These are phyloP conservation scores for Cartodere bifasciata DNA, from an alignment of 2,888 invertebrate genomes.

Conservation along the genomic window DNA sequence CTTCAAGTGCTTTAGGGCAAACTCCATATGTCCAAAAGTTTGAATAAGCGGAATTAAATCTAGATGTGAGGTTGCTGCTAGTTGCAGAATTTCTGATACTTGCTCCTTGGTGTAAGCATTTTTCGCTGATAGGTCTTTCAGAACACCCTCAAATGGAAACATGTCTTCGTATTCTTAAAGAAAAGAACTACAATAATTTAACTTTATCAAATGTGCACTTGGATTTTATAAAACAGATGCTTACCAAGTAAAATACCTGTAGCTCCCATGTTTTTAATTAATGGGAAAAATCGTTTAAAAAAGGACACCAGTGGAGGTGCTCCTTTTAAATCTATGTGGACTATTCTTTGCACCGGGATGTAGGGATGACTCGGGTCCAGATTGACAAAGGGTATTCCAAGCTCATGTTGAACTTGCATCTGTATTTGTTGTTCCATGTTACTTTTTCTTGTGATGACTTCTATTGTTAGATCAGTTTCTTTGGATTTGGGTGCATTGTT, in stretches of 20 bases:
- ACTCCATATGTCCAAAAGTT: conserved; percentile 68
- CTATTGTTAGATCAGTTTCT: too few species aligned
- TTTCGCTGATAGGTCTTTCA: conserved; percentile 42
- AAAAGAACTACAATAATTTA: too few species aligned
- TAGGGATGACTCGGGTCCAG: conserved; percentile 34
- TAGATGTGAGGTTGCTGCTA: conserved; percentile 43
- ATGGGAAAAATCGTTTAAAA: conserved; percentile 43
- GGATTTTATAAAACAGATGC: too few species aligned
- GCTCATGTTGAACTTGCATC: conserved; percentile 30
- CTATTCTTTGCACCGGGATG: conserved; percentile 42
- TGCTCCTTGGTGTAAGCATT: conserved; percentile 48
- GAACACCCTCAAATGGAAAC: conserved; percentile 56
- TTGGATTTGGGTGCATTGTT: too few species aligned
- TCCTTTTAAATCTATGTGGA: conserved; percentile 68
- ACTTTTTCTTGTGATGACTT: too few species aligned
- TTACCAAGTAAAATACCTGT: conserved; percentile 51
- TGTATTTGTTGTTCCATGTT: too few species aligned
- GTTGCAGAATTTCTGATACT: conserved; percentile 43
- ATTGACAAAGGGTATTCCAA: conserved; percentile 35
- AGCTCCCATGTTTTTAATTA: conserved; percentile 49
- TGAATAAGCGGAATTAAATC: conserved; percentile 63
- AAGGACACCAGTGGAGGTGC: conserved; percentile 55
- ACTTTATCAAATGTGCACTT: too few species aligned
- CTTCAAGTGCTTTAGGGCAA: conserved; percentile 51
- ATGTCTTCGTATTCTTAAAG: conserved; percentile 77